These are phyloP conservation scores for Sapajus apella DNA, from an alignment of 2,113 vertebrate species.

Conservation along the genomic window DNA sequence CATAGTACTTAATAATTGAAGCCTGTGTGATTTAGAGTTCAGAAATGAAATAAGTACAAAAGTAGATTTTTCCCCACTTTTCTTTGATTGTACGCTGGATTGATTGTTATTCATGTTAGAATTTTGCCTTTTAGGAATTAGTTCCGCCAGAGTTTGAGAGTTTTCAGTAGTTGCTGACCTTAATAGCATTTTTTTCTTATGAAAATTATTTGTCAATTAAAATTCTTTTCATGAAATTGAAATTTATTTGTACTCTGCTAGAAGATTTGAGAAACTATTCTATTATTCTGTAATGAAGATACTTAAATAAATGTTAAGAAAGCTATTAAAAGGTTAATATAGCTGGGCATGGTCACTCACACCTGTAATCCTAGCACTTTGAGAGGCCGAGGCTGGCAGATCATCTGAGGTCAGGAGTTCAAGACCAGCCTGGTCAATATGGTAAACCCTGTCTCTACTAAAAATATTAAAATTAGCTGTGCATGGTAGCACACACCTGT, in stretches of 20 bases:
- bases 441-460: no score
- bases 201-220: background rate
- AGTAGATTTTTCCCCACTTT: slow-evolving; percentile 51
- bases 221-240: background rate
- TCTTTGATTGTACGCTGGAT: background rate
- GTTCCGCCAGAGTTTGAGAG: background rate
- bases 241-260: background rate
- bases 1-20: slow-evolving; percentile 66
- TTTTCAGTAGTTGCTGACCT: background rate
- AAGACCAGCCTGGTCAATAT: no score
- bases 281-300: background rate
- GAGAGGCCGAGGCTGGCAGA: no score
- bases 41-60: slow-evolving; percentile 61
- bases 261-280: background rate
- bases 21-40: slow-evolving; percentile 48
- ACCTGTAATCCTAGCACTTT: no score
- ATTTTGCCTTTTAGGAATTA: background rate
- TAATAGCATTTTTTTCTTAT: background rate
- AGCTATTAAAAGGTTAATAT: background rate
- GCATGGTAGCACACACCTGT: no score
- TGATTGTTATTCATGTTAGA: slow-evolving; percentile 45
- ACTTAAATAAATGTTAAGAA: background rate
- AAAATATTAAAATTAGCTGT: no score
- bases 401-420: no score
- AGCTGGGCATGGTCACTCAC: background rate